A percentile compares a stretch with the other conserved stretches of the same genome.
Conservation (phyloP, 1,140 invertebrate genomes). For the Hermetia illucens region DNA sequence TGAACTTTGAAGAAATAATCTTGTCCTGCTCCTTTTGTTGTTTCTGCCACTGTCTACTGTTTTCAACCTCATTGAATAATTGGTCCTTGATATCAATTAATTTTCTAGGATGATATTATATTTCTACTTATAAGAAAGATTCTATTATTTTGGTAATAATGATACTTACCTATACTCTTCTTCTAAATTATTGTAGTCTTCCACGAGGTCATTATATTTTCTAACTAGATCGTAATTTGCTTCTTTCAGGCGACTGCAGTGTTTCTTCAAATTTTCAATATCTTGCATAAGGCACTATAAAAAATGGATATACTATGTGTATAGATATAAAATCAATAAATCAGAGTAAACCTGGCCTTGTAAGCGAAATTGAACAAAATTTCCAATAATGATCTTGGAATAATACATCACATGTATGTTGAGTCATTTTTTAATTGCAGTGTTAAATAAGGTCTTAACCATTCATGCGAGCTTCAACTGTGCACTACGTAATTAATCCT, state of each 20-base stretch:
- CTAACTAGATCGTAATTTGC: not conserved
- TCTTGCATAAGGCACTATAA: not conserved
- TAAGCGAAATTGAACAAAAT: too few species aligned
- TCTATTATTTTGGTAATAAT: not conserved
- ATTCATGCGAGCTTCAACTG: too few species aligned
- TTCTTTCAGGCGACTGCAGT: not conserved
- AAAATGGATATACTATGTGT: too few species aligned
- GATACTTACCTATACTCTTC: not conserved
- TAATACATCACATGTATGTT: too few species aligned
- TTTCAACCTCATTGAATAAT: not conserved
- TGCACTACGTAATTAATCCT: too few species aligned
- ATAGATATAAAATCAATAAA: too few species aligned
- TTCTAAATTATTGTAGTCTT: not conserved
- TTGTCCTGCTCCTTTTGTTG: not conserved
- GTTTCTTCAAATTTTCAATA: not conserved
- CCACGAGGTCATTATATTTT: not conserved
- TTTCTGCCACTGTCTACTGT: not conserved
- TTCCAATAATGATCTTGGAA: too few species aligned
- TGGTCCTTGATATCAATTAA: not conserved
- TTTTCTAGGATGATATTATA: not conserved
- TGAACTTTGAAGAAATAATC: not conserved
- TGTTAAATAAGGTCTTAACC: too few species aligned
- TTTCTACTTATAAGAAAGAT: not conserved
- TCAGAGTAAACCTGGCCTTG: too few species aligned
- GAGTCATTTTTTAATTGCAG: too few species aligned